Evolutionary conservation across 2,797 vertebrate genomes (phyloP).

Genomic region (Merluccius polli): DNA sequence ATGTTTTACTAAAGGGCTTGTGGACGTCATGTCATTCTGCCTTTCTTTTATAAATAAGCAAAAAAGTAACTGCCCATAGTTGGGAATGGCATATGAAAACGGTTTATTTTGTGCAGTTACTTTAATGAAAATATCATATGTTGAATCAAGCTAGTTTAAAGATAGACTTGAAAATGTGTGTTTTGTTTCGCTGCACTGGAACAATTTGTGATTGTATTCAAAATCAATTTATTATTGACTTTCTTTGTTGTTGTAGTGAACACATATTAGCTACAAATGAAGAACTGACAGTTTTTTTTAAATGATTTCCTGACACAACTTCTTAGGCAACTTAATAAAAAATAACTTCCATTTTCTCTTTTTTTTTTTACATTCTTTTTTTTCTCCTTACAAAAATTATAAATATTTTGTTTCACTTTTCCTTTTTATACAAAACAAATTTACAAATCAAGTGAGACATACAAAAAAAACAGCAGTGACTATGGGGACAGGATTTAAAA

Average conservation of each 20-base stretch:
- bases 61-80: conserved; percentile 11
- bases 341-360: conserved; percentile 85
- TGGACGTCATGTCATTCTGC: background rate
- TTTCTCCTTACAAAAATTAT: conserved; percentile 80
- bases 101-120: background rate
- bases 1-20: background rate
- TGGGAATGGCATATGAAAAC: conserved; percentile 9
- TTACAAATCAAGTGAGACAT: conserved; percentile 79
- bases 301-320: conserved; percentile 78
- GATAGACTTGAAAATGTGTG: conserved; percentile 30
- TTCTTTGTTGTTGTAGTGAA: conserved; percentile 72
- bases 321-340: conserved; percentile 97
- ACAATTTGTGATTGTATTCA: conserved; percentile 87
- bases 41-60: background rate
- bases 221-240: conserved; percentile 85
- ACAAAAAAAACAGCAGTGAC: conserved; percentile 83
- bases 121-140: background rate
- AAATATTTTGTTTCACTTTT: conserved; percentile 87
- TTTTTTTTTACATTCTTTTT: conserved; percentile 65
- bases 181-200: conserved; percentile 48
- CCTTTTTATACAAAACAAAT: conserved; percentile 71
- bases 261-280: conserved; percentile 90
- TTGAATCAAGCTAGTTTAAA: background rate
- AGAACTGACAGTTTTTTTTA: conserved; percentile 86
- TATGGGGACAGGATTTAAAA: conserved; percentile 80